Evolutionary conservation across 2,888 invertebrate genomes (phyloP).

Genomic region (Pammene aurita): DNA sequence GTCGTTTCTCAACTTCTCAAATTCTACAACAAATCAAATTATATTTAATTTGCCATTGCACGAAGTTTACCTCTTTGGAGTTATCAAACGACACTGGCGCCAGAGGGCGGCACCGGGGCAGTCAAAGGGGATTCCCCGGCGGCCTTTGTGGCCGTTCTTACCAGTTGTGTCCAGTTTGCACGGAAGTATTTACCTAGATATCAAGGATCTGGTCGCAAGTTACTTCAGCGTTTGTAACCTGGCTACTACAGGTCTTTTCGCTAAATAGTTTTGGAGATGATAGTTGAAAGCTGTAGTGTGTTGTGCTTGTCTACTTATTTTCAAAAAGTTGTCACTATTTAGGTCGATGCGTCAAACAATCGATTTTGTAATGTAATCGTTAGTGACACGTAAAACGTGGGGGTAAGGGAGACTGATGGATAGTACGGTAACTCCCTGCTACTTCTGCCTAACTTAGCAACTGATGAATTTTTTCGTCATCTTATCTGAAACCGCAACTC

Average conservation of each 20-base stretch:
- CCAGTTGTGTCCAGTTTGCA: slow-evolving; percentile 24
- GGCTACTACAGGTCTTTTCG: neutral
- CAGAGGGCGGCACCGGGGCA: slow-evolving; percentile 29
- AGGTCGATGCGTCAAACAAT: too few species aligned
- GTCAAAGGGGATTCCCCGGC: slow-evolving; percentile 38
- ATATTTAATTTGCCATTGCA: too few species aligned
- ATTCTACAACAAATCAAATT: slow-evolving; percentile 32
- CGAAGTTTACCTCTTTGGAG: slow-evolving; percentile 34
- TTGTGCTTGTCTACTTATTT: too few species aligned
- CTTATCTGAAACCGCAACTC: too few species aligned
- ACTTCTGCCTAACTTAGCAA: too few species aligned
- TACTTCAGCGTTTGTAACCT: neutral
- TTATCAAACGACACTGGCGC: slow-evolving; percentile 36
- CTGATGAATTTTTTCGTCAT: too few species aligned
- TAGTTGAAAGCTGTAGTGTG: neutral
- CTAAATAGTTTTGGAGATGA: neutral
- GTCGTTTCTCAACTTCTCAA: slow-evolving; percentile 10
- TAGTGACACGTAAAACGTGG: too few species aligned
- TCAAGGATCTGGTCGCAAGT: slow-evolving; percentile 13
- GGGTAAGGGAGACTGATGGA: too few species aligned
- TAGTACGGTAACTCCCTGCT: too few species aligned
- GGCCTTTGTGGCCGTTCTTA: slow-evolving; percentile 33
- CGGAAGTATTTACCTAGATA: slow-evolving; percentile 36
- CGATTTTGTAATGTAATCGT: too few species aligned
- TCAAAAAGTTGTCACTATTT: too few species aligned